Base-by-base conservation (phyloP, 2,113 vertebrate species). In the Nyctereutes procyonoides region DNA sequence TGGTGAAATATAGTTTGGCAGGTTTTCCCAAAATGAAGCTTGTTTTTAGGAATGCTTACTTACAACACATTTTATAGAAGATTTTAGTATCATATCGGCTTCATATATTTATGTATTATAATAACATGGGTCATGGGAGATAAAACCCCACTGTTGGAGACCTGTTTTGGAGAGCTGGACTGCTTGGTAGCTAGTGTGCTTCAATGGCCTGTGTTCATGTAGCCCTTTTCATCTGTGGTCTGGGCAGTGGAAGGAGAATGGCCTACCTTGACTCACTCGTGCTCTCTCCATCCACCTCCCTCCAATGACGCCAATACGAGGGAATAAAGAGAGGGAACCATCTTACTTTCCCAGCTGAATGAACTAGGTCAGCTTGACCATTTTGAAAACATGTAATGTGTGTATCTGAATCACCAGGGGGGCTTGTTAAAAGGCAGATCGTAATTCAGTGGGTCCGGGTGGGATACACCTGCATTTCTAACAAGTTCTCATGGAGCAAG, bases 31-130 rank as follows among this genome's bases (percentile, higher is more conserved):
- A 28, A 51, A 76, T n/a, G 35, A 96, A 90, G 15, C 12, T 86
- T 92, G 17, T 48, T 84, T 73, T 5, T 32, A 35, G 43, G 83
- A 69, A 69, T 95, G 10, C 53, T 88, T 74, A 32, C n/a, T 83
- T 79, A n/a, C 1, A 14, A 73, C 8, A 55, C 60, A 24, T 97
- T 92, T 84, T 97, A 24, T 63, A 38, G 53, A 95, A 95, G 97
- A 93, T 89, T 95, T 11, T 84, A 43, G 24, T 28, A 35, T 56
- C 60, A 62, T 77, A 12, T 51, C 53, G n/a, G 11, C 20, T 96
- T 86, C 19, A 89, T 63, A 32, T 65, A 51, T 28, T 35, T 10
- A 80, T 2, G 35, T 96, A 53, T n/a, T 87, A 32, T 14, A 94
- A 43, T 53, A 28, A 60, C 12, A 5, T 13, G 17, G 20, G 32